Conservation (phyloP, 2,888 invertebrate species). For the Trachelus tabidus region DNA sequence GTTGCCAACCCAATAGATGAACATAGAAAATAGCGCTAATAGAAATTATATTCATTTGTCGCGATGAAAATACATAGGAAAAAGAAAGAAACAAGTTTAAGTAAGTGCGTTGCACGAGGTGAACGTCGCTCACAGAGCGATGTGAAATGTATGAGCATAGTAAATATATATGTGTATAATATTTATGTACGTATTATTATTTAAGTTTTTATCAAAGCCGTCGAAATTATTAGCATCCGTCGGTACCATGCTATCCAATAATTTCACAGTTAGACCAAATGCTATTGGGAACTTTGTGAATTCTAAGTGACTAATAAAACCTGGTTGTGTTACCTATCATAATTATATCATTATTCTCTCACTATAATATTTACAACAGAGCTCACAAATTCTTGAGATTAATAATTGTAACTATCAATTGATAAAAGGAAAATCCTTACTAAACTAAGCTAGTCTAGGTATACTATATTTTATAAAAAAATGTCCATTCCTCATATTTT, state of each 20-base stretch:
- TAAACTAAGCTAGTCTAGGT: neutral
- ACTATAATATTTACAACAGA: no score
- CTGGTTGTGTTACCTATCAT: neutral
- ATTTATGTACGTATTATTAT: slow-evolving; percentile 54
- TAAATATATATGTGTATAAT: slow-evolving; percentile 45
- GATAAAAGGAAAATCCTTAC: neutral
- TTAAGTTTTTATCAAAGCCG: slow-evolving; percentile 40
- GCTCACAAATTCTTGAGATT: neutral
- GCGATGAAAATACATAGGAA: slow-evolving; percentile 14
- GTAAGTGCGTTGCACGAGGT: neutral
- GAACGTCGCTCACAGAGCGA: neutral
- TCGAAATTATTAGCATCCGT: slow-evolving; percentile 17
- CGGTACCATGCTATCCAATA: neutral
- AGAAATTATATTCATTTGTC: neutral
- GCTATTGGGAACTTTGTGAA: neutral
- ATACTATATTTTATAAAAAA: neutral
- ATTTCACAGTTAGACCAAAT: neutral
- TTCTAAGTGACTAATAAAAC: neutral
- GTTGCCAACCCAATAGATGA: neutral
- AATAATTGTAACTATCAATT: neutral
- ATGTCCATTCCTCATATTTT: no score
- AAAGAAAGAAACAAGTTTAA: slow-evolving; percentile 18
- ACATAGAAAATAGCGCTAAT: neutral
- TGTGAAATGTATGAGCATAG: slow-evolving; percentile 36
- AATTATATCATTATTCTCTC: neutral